Base-by-base conservation (phyloP, 2,797 vertebrate genomes). In the Molothrus ater region DNA sequence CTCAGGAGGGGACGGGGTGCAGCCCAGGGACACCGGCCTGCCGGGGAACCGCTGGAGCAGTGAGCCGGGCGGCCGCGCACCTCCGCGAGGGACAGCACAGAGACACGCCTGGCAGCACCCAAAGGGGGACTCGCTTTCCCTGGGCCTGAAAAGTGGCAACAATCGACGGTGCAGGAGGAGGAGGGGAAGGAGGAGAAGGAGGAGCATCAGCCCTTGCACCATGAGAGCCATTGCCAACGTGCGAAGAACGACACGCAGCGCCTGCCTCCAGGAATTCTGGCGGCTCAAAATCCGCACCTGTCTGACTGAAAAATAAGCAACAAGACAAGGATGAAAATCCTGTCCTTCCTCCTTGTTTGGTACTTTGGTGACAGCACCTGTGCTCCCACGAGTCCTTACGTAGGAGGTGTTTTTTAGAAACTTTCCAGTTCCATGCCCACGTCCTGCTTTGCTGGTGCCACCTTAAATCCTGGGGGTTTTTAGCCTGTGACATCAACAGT, bases 241-340 rank as follows among this genome's bases (percentile, higher is more conserved):
- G 40, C 1, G 0, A 10, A 11, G 1, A 2, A 59, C 0, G 0
- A 2, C 17, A 2, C n/a, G 50, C n/a, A 54, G 45, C 0, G 0
- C 11, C 0, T 1, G 6, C 10, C 76, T 60, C 26, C 31, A 31
- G 42, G 50, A 47, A 9, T 63, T 31, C 17, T 31, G 11, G 47
- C 7, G 64, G 36, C 19, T 26, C 86, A 89, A 66, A 36, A 32
- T 54, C 61, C 21, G 5, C 42, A 54, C 32, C 40, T 13, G 80
- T 25, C 11, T 6, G 9, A 6, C 17, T n/a, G 66, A 71, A 43
- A 66, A 86, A 81, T 85, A 81, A 91, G 42, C 9, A 57, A 75
- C 6, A 22, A 43, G 9, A 32, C 26, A 40, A 83, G 14, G 36
- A 32, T 17, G 29, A 43, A 70, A 87, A 56, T 16, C 19, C 19